A percentile compares a stretch with the other conserved stretches of the same genome.
Evolutionary conservation across 2,888 invertebrate species (phyloP).

Genomic region (Drosophila neonasuta): DNA sequence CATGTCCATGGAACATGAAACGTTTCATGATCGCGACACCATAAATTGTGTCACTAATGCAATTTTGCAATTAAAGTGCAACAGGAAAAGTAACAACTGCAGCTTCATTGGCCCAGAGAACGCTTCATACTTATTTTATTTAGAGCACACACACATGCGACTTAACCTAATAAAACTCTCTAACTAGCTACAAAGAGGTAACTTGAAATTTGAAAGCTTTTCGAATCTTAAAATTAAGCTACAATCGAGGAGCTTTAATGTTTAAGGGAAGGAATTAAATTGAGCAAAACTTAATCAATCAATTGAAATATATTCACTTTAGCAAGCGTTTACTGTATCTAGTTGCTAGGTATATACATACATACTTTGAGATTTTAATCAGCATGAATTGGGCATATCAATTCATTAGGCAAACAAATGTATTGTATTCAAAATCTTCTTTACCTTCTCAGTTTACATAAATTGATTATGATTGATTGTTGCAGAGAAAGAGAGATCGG

Average conservation of each 20-base stretch:
- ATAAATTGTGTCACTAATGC: slow-evolving; percentile 64
- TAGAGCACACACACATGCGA: not conserved
- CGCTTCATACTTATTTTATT: slow-evolving; percentile 23
- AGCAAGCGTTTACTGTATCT: not conserved
- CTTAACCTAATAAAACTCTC: not conserved
- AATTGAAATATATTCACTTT: not conserved
- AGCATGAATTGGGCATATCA: not conserved
- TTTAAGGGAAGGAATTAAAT: too few relatives aligned
- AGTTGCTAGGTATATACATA: too few relatives aligned
- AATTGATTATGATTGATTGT: slow-evolving; percentile 43
- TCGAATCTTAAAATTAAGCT: too few relatives aligned
- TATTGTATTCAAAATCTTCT: not conserved
- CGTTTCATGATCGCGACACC: slow-evolving; percentile 45
- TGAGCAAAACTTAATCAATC: too few relatives aligned
- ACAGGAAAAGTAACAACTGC: slow-evolving; percentile 46
- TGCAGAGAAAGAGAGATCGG: slow-evolving; percentile 20
- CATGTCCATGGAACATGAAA: slow-evolving; percentile 49
- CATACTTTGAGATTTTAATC: not conserved
- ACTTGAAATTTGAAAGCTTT: too few relatives aligned
- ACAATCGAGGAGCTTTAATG: too few relatives aligned
- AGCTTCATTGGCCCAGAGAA: slow-evolving; percentile 1
- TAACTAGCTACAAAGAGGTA: too few relatives aligned
- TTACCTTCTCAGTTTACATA: not conserved
- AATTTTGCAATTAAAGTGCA: slow-evolving; percentile 46
- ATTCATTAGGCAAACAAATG: not conserved